Base-by-base conservation (phyloP, 2,797 vertebrate genomes). In the Orientallactaga sibirica region DNA sequence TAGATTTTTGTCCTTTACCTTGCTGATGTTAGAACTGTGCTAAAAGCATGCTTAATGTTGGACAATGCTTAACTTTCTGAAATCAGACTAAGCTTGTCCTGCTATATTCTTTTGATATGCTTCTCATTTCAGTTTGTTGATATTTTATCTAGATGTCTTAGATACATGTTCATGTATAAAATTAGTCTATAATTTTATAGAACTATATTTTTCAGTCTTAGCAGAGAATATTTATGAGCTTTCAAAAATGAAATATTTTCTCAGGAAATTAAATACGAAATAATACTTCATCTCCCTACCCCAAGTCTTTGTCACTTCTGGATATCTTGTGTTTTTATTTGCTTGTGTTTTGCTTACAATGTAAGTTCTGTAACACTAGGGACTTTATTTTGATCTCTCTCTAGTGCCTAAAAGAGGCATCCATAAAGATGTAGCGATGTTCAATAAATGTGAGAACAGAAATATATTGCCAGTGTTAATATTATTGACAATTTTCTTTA, bases 71-170 rank as follows among this genome's bases (percentile, higher is more conserved):
- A 84, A 1, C 12, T 29, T 25, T 75, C 64, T 33, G 55, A 64
- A 87, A 61, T 66, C 15, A 27, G 43, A 81, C 37, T 68, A 66
- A 19, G 73, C 84, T 66, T 61, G 20, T 48, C 68, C 25, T 70
- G 22, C 6, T 19, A 1, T 70, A 89, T 75, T 88, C 84, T 77
- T 94, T 92, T 83, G 37, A 70, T 78, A 75, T 48, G 68, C 2
- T 68, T 14, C 27, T 83, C 43, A 71, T 74, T 52, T 93, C 37
- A 86, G 78, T 75, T 83, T 89, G 91, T 12, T 85, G 62, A 76
- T 19, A 74, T 89, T 79, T 68, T 37, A 90, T 76, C 86, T 85
- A 86, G n/a, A 93, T 75, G 25, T 89, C 89, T 82, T 93, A 41
- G 22, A 75, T 52, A 18, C 22, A 55, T 76, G 70, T 64, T 86